Evolutionary conservation across 2,113 vertebrate genomes (phyloP).

Genomic region (Stigmatopora argus): DNA sequence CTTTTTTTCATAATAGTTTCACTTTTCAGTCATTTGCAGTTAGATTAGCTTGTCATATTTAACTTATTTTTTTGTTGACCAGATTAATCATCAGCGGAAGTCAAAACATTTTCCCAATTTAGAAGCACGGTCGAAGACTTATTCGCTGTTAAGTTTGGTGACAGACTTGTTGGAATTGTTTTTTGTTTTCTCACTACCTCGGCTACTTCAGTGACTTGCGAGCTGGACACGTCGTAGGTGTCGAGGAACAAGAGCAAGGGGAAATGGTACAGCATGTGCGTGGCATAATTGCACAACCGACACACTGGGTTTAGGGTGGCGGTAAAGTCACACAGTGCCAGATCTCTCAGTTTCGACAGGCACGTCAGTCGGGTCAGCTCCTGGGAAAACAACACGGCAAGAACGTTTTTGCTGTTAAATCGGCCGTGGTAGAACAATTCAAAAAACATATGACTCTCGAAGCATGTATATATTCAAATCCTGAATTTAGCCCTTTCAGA

Average conservation of each 20-base stretch:
- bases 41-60: no score
- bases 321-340: conserved; percentile 78
- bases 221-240: conserved; percentile 74
- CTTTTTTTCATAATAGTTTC: no score
- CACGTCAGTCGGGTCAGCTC: conserved; percentile 75
- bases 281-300: conserved; percentile 80
- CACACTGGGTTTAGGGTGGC: conserved; percentile 80
- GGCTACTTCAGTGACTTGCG: conserved; percentile 77
- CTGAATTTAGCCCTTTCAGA: not conserved
- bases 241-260: conserved; percentile 79
- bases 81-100: no score
- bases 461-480: not conserved
- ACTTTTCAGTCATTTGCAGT: no score
- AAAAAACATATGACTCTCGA: no score
- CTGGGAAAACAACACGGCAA: conserved; percentile 55
- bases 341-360: conserved; percentile 70
- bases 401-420: not conserved
- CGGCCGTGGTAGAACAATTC: not conserved
- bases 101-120: no score
- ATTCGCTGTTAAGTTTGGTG: not conserved
- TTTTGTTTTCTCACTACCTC: conserved; percentile 65
- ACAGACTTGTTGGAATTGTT: not conserved
- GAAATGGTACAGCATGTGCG: conserved; percentile 82
- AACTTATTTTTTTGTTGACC: no score
- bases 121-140: not conserved